Conservation (phyloP, 2,113 vertebrate genomes). For the Physeter macrocephalus region DNA sequence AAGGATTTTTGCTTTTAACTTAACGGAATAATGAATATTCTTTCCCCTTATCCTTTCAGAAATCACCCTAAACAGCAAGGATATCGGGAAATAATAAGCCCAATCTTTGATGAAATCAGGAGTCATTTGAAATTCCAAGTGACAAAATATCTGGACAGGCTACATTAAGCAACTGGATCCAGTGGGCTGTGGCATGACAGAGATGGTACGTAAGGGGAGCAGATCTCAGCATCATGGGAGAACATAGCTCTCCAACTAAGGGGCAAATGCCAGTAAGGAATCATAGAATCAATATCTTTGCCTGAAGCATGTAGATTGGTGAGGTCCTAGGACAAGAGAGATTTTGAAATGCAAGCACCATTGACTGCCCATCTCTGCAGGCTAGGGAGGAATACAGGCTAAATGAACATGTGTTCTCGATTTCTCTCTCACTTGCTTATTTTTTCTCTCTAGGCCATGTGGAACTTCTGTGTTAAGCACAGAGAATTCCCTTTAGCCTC, state of each 20-base stretch:
- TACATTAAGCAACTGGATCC: background rate
- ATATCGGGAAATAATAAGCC: background rate
- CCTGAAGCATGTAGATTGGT: background rate
- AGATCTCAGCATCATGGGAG: accelerated
- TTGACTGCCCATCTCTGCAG: background rate
- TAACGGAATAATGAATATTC: background rate
- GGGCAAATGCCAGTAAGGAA: background rate
- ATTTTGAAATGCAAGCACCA: background rate
- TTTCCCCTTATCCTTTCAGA: background rate
- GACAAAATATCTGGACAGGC: background rate
- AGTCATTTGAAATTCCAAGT: background rate
- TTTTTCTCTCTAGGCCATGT: background rate
- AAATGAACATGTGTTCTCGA: background rate
- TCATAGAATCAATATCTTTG: background rate
- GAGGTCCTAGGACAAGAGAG: background rate
- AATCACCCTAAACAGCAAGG: background rate
- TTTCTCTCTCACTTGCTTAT: background rate
- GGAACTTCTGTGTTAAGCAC: background rate
- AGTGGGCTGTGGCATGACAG: background rate
- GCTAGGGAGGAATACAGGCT: background rate
- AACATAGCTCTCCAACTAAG: background rate
- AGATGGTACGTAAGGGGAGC: background rate
- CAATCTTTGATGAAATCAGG: background rate
- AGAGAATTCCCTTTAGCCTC: background rate
- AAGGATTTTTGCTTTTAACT: background rate